Percentiles rank a stretch among this genome's conserved stretches.
Conservation (phyloP, 2,888 invertebrate genomes). For the Bellardia bayeri region DNA sequence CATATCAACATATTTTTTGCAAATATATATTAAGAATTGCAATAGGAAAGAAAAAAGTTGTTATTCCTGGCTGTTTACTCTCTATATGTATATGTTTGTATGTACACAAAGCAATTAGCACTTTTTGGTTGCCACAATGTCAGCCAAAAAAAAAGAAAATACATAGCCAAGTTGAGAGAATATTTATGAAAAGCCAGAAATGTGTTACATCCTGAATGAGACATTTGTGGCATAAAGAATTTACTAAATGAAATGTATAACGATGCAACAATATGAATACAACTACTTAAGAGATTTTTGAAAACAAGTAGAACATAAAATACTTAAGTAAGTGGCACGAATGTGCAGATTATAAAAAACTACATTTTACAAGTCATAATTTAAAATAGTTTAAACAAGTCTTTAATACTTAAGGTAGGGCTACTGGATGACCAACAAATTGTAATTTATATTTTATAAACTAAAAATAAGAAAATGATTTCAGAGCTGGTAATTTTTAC, state of each 20-base stretch:
- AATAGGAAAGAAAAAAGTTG: neutral
- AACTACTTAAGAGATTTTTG: constrained; percentile 58
- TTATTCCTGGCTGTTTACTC: constrained; percentile 9
- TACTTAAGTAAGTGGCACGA: neutral
- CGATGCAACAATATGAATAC: constrained; percentile 62
- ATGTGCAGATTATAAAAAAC: neutral
- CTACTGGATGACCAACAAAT: too few species aligned
- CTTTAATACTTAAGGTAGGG: too few species aligned
- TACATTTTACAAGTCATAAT: neutral
- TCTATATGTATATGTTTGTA: neutral
- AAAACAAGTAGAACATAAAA: neutral
- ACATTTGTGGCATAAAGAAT: constrained; percentile 66
- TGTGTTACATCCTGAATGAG: constrained; percentile 73
- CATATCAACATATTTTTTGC: neutral
- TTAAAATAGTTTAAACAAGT: too few species aligned
- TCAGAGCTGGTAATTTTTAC: too few species aligned
- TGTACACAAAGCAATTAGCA: constrained; percentile 70
- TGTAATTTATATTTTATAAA: too few species aligned
- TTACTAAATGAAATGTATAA: constrained; percentile 60
- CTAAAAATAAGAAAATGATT: too few species aligned
- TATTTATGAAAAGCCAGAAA: constrained; percentile 56
- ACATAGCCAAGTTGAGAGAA: constrained; percentile 43
- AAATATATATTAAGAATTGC: neutral
- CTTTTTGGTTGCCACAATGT: constrained; percentile 71
- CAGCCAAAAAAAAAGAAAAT: constrained; percentile 56